phyloP scores from a whole-genome alignment of 2,797 vertebrate genomes.

The Eupleurogrammus muticus region DNA sequence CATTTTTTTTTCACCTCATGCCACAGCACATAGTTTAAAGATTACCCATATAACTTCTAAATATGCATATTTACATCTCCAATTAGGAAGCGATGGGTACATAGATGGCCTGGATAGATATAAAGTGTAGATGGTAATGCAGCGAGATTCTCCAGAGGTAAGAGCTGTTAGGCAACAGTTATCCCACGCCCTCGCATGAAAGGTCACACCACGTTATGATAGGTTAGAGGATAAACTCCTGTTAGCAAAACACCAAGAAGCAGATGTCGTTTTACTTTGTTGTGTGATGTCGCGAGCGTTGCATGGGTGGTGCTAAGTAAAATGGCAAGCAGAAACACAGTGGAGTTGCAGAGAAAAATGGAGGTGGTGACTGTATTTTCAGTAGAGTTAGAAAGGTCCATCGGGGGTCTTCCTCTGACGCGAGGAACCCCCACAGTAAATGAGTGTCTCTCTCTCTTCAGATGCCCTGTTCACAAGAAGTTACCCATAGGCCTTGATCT shows the following conservation, averaged over 20 bases:
- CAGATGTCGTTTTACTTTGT: conserved; percentile 47
- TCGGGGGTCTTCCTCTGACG: conserved; percentile 55
- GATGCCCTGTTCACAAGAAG: conserved; percentile 31
- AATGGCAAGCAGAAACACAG: conserved; percentile 58
- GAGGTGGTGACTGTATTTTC: conserved; percentile 50
- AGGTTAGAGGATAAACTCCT: conserved; percentile 49
- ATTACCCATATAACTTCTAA: conserved; percentile 63
- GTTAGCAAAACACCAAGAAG: conserved; percentile 58
- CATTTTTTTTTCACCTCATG: conserved; percentile 72
- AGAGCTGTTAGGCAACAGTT: conserved; percentile 56
- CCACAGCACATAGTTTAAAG: conserved; percentile 74
- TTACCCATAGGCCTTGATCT: conserved; percentile 60
- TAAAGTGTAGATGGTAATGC: conserved; percentile 57
- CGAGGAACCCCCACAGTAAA: conserved; percentile 6
- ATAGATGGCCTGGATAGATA: conserved; percentile 46
- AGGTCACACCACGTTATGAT: conserved; percentile 47
- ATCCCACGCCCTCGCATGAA: conserved; percentile 36
- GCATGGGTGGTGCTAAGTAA: conserved; percentile 42
- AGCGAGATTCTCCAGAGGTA: conserved; percentile 47
- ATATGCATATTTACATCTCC: conserved; percentile 73
- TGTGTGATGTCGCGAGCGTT: conserved; percentile 42
- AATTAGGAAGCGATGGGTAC: conserved; percentile 54
- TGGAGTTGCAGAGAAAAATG: conserved; percentile 56
- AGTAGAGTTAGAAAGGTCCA: conserved; percentile 73
- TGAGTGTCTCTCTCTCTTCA: conserved; percentile 21